These are phyloP conservation scores for Euzophera pinguis DNA, from an alignment of 2,888 invertebrate genomes.

Conservation along the genomic window DNA sequence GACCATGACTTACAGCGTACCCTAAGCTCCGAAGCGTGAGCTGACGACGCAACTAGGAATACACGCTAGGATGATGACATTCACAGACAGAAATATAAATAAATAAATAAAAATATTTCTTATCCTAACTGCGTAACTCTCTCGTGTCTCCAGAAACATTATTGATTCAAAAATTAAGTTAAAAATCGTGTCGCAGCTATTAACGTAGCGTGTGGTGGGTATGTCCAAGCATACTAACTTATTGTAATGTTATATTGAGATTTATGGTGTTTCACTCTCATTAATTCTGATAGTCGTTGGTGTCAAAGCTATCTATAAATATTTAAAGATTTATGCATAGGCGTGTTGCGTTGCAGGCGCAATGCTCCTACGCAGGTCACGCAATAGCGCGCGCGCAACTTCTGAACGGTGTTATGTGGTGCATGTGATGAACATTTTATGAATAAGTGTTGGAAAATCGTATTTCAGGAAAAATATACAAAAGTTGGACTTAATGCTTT, in stretches of 20 bases:
- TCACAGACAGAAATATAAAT: too few species aligned
- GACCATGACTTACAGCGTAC: too few species aligned
- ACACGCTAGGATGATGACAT: too few species aligned
- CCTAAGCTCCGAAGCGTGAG: too few species aligned
- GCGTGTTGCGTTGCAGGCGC: conserved; percentile 15
- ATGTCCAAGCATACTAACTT: conserved; percentile 5
- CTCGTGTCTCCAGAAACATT: not conserved
- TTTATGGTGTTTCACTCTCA: conserved; percentile 3
- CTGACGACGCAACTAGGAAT: too few species aligned
- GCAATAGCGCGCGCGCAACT: conserved; percentile 28
- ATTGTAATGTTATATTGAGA: conserved; percentile 1
- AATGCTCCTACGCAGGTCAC: conserved; percentile 34
- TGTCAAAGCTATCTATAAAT: conserved; percentile 32
- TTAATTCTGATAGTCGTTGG: conserved; percentile 21
- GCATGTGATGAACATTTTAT: conserved; percentile 5
- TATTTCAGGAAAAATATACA: too few species aligned
- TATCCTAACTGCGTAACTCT: too few species aligned
- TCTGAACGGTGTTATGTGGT: conserved; percentile 19
- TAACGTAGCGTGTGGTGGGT: not conserved
- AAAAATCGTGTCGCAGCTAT: conserved; percentile 1
- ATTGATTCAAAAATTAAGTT: not conserved
- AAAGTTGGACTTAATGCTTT: too few species aligned
- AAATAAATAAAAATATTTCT: too few species aligned
- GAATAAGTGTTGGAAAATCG: not conserved
- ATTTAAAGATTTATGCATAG: conserved; percentile 30